These are phyloP conservation scores for Tokudaia tokunoshimensis DNA, from an alignment of 2,797 vertebrate genomes.

Conservation along the genomic window DNA sequence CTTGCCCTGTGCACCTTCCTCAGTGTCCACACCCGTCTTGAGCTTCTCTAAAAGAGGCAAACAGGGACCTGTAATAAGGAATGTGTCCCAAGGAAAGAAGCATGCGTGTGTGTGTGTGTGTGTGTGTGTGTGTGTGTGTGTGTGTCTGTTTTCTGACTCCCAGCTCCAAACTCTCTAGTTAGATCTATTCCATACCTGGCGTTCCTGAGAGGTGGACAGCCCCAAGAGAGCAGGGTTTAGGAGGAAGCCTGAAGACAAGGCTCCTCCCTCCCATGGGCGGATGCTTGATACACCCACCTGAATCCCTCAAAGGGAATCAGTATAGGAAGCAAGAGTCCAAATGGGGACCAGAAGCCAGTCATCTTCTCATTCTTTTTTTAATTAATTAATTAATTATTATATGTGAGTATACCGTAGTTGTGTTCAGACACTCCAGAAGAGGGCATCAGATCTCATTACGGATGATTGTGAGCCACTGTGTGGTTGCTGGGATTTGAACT, in stretches of 20 bases:
- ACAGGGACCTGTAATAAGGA: neutral
- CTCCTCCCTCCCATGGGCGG: neutral
- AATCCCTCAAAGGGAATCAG: neutral
- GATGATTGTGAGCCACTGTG: no score
- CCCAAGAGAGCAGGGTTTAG: neutral
- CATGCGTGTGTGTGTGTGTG: no score
- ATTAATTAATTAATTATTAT: no score
- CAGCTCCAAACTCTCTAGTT: neutral
- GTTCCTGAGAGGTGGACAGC: neutral
- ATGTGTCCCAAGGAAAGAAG: neutral
- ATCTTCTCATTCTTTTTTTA: neutral
- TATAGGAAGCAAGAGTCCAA: neutral
- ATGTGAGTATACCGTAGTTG: no score
- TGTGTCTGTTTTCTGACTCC: neutral
- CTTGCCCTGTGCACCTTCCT: neutral
- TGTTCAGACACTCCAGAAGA: no score
- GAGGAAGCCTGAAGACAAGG: neutral
- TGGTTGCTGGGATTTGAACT: no score
- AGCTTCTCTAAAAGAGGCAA: neutral
- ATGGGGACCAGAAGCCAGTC: neutral
- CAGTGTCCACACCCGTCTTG: neutral
- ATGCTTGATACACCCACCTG: neutral
- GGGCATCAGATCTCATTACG: no score
- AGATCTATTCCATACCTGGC: neutral
- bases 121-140: neutral